Conservation (phyloP, 2,797 vertebrate species). For the Natrix natrix region DNA sequence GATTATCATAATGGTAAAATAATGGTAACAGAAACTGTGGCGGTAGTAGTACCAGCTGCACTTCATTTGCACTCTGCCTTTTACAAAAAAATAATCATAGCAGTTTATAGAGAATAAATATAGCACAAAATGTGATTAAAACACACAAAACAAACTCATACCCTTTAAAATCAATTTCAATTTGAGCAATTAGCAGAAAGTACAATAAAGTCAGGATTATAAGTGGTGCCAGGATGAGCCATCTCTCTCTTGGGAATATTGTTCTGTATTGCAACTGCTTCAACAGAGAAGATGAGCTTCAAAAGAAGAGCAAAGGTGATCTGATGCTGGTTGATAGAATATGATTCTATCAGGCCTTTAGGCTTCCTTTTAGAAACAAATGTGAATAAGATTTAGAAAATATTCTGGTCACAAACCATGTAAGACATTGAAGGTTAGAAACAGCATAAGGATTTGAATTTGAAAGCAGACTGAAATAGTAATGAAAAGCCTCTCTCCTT, state of each 20-base stretch:
- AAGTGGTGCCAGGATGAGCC: not conserved
- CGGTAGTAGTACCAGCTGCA: not conserved
- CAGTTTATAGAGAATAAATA: not conserved
- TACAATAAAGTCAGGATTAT: not conserved
- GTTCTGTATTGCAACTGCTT: not conserved
- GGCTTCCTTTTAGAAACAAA: not conserved
- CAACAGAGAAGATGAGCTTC: not conserved
- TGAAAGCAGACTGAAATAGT: not conserved
- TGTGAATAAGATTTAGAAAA: not conserved
- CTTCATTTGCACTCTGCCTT: not conserved
- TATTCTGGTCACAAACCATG: not conserved
- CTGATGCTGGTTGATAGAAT: not conserved
- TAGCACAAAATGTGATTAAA: not conserved
- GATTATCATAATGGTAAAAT: not conserved
- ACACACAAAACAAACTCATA: not conserved
- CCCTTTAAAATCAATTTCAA: not conserved
- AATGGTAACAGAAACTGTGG: not conserved
- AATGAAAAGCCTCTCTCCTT: not conserved
- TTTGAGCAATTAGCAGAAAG: not conserved
- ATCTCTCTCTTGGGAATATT: not conserved
- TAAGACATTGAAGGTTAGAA: not conserved
- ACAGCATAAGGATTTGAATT: not conserved
- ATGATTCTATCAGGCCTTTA: not conserved
- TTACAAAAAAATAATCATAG: not conserved
- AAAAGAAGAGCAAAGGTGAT: not conserved